Evolutionary conservation across 2,888 invertebrate species (phyloP), one percentile per base, ranked within the genome.

Genomic region (Stenodera caucasica): DNA sequence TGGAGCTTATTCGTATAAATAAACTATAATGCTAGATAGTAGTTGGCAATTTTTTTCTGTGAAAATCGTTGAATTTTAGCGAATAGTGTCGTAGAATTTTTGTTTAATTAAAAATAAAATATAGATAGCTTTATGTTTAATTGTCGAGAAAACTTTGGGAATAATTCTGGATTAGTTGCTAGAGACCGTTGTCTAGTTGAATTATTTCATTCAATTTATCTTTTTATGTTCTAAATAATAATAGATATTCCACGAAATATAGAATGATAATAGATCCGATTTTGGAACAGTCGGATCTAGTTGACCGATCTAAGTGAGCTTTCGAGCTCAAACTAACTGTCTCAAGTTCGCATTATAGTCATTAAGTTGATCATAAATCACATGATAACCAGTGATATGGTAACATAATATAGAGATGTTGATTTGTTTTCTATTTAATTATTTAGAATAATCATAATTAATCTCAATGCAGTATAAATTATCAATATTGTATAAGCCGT

Each of bases 331-430:
- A 61, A 67, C 58, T 64, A 66, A 65, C 63, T 63, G 67, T 64
- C 65, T 70, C 67, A 64, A 64, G 67, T 61, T 68, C 63, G 64
- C 66, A 69, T 70, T 69, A 70, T 66, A 67, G 70, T 69, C 70
- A 70, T 70, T 70, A 70, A 68, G 70, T 68, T 69, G 60, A 57
- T 64, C 67, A 70, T 70, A 67, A 70, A 70, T 70, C 70, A 70
- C 68, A 70, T 67, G 62, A 64, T 58, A 68, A 65, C 64, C 65
- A 67, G 63, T 67, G 70, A 70, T 70, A 70, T 66, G 66, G 68
- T 66, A 66, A 65, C 65, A 55, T 58, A 57, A 61, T 49, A 60
- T 51, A 57, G 51, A 63, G 57, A 57, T 60, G 59, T 55, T 63
- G 57, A 63, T 57, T n/a, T n/a, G n/a, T n/a, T n/a, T n/a, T n/a